A percentile compares a stretch with the other conserved stretches of the same genome.
Conservation (phyloP, 2,113 vertebrate genomes). For the Scartelaos histophorus region DNA sequence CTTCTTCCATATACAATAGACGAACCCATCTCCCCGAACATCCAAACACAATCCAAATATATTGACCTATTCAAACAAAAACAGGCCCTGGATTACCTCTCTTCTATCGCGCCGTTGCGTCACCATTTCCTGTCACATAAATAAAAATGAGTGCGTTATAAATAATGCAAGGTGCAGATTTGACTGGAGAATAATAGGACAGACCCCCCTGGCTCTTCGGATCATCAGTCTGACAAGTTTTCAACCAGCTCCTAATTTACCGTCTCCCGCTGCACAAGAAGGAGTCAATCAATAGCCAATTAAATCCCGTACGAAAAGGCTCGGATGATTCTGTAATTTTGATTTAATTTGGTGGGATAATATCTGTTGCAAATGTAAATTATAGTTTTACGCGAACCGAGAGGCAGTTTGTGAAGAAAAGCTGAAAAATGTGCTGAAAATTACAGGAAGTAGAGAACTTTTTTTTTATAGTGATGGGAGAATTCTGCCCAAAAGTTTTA, state of each 20-base stretch:
- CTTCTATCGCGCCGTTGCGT: slow-evolving; percentile 44
- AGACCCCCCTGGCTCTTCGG: slow-evolving; percentile 18
- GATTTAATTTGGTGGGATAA: no score
- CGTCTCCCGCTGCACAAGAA: slow-evolving; percentile 46
- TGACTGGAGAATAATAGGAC: slow-evolving; percentile 27
- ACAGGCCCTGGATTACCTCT: slow-evolving; percentile 33
- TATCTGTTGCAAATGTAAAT: no score
- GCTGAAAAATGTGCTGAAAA: no score
- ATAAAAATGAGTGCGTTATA: slow-evolving; percentile 56
- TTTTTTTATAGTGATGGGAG: no score
- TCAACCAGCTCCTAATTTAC: slow-evolving; percentile 62
- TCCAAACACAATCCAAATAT: slow-evolving; percentile 22
- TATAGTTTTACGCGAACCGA: no score
- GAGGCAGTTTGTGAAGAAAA: no score
- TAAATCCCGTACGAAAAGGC: slow-evolving; percentile 43
- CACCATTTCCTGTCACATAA: slow-evolving; percentile 46
- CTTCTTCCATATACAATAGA: neutral
- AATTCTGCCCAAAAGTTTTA: no score
- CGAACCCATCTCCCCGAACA: slow-evolving; percentile 8
- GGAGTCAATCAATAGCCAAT: slow-evolving; percentile 78
- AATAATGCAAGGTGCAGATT: slow-evolving; percentile 57
- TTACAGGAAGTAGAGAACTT: no score
- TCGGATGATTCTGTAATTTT: no score
- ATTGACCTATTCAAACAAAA: slow-evolving; percentile 60
- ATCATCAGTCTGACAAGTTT: slow-evolving; percentile 22